phyloP scores from a whole-genome alignment of 2,113 vertebrate genomes.

The Tetraodon nigroviridis region DNA sequence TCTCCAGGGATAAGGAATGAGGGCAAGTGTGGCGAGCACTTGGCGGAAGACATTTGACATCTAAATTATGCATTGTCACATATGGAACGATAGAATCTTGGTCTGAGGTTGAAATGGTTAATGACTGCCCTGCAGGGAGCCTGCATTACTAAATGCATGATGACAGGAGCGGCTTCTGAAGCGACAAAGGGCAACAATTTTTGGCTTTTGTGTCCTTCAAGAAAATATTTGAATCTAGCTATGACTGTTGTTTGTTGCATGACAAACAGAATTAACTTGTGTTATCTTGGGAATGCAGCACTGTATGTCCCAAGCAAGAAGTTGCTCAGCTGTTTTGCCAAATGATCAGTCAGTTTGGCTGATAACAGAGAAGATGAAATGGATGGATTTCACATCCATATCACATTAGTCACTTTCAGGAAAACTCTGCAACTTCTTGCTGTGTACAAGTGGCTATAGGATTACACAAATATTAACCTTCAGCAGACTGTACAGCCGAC shows the following conservation, averaged over 20 bases:
- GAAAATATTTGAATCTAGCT: not conserved
- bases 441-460: not conserved
- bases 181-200: conserved; percentile 36
- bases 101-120: conserved; percentile 69
- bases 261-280: too few species aligned
- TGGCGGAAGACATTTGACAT: conserved; percentile 44
- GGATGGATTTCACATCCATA: not conserved
- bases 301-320: too few species aligned
- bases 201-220: conserved; percentile 20
- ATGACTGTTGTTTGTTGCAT: too few species aligned
- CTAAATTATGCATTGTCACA: conserved; percentile 78
- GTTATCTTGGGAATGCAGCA: too few species aligned
- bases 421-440: not conserved
- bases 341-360: not conserved
- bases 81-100: conserved; percentile 63
- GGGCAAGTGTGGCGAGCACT: conserved; percentile 60
- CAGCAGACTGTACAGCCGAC: conserved; percentile 9
- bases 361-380: too few species aligned
- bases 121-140: conserved; percentile 67
- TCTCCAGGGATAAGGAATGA: conserved; percentile 55
- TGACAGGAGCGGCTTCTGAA: conserved; percentile 51
- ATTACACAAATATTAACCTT: not conserved
- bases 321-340: too few species aligned
- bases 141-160: conserved; percentile 56
- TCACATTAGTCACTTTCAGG: too few species aligned